These are phyloP conservation scores for Drosophila subsilvestris DNA, from an alignment of 2,888 invertebrate genomes.

Conservation along the genomic window DNA sequence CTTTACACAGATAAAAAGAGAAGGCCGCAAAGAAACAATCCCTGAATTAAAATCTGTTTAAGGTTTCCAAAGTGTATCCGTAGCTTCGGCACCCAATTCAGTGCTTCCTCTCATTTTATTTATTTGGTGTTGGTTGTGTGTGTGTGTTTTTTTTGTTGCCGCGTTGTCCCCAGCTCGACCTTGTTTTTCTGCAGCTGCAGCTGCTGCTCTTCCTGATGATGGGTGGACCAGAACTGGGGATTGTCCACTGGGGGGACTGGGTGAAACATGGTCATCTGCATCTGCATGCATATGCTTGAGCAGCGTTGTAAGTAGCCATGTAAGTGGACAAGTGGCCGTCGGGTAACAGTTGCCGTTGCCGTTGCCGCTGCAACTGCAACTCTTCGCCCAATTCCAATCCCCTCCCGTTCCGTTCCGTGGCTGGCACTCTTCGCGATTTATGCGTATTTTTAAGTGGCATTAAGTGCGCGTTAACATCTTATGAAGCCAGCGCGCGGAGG, in stretches of 20 bases:
- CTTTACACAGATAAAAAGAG: background rate
- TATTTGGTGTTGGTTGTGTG: slow-evolving; percentile 21
- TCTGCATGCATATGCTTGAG: slow-evolving; percentile 73
- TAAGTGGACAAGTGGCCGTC: slow-evolving; percentile 69
- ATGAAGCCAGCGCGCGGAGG: slow-evolving; percentile 60
- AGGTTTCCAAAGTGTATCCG: background rate
- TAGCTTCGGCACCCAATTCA: background rate
- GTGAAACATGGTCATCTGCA: slow-evolving; percentile 65
- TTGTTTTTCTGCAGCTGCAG: slow-evolving; percentile 55
- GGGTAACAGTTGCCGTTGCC: slow-evolving; percentile 53
- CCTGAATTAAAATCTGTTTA: background rate
- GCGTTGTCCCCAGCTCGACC: slow-evolving; percentile 43
- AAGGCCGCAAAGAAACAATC: background rate
- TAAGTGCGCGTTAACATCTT: slow-evolving; percentile 80
- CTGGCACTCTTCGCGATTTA: slow-evolving; percentile 61
- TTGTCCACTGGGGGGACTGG: slow-evolving; percentile 3
- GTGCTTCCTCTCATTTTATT: slow-evolving; percentile 12
- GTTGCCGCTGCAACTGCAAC: slow-evolving; percentile 2
- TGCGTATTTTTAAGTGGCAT: slow-evolving; percentile 79
- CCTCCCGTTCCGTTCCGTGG: slow-evolving; percentile 4
- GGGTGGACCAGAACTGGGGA: background rate
- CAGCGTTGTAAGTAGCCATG: slow-evolving; percentile 74
- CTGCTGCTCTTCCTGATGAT: slow-evolving; percentile 30
- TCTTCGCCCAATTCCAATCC: slow-evolving; percentile 7
- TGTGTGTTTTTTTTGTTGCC: slow-evolving; percentile 9